phyloP scores from a whole-genome alignment of 2,113 vertebrate genomes.

The Donacobius atricapilla region DNA sequence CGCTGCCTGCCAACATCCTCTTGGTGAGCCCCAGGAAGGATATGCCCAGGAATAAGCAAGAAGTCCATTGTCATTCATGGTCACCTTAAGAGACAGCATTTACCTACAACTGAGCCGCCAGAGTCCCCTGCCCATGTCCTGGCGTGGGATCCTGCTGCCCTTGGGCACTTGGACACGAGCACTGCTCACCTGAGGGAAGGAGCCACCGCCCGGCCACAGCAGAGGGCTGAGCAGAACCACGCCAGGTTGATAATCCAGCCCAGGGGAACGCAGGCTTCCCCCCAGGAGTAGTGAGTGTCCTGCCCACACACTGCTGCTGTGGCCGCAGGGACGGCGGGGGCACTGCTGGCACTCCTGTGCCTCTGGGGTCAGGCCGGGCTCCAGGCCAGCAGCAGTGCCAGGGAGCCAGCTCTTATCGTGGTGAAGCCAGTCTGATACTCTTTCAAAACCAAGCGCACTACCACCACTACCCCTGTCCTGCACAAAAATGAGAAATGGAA shows the following conservation, averaged over 20 bases:
- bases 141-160: not conserved
- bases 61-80: not conserved
- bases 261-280: not conserved
- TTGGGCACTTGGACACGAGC: accelerated
- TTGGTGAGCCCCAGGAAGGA: not conserved
- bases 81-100: not conserved
- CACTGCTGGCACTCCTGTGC: not conserved
- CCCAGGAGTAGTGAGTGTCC: not conserved
- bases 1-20: not conserved
- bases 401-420: not conserved
- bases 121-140: accelerated
- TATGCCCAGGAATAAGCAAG: not conserved
- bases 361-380: accelerated
- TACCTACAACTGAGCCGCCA: not conserved
- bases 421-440: no score
- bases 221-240: accelerated
- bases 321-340: accelerated
- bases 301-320: not conserved
- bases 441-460: not conserved
- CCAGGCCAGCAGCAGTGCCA: not conserved
- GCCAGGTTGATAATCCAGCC: accelerated
- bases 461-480: not conserved
- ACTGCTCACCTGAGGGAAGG: accelerated
- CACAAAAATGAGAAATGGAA: not conserved
- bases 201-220: accelerated